These are phyloP conservation scores for Gallinago paraguaiae DNA, from an alignment of 2,113 vertebrate species.

Conservation along the genomic window DNA sequence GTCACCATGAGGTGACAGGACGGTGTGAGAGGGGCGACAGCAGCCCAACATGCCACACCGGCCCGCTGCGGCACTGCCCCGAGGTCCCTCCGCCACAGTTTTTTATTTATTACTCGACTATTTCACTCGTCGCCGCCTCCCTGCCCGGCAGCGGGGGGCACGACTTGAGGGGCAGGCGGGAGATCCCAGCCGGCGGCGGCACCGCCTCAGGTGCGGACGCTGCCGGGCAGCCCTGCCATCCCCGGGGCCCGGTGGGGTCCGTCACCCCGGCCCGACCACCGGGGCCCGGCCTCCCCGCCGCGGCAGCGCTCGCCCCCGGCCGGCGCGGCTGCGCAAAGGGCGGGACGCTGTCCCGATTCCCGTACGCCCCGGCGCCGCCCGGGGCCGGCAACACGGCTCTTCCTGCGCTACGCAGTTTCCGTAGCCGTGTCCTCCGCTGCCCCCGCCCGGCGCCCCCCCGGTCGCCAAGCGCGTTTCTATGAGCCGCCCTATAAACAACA, in stretches of 20 bases:
- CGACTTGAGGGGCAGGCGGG: neutral
- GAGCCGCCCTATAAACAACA: slow-evolving; percentile 70
- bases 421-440: slow-evolving; percentile 17
- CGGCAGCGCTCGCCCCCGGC: neutral
- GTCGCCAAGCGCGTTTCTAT: slow-evolving; percentile 67
- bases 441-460: neutral
- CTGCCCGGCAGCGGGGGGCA: neutral
- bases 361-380: neutral
- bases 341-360: neutral
- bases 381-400: neutral
- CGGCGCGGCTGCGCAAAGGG: neutral
- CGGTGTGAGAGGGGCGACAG: rapidly evolving
- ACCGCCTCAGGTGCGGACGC: rapidly evolving
- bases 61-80: neutral
- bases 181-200: too few relatives aligned
- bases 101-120: too few relatives aligned
- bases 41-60: rapidly evolving
- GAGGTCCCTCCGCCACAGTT: too few relatives aligned
- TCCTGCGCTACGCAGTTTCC: slow-evolving; percentile 12
- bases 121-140: neutral
- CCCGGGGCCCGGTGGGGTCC: too few relatives aligned
- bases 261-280: too few relatives aligned
- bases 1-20: rapidly evolving
- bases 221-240: too few relatives aligned
- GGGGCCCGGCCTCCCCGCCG: neutral